A percentile compares a stretch with the other conserved stretches of the same genome.
Conservation (phyloP, 2,797 vertebrate genomes). For the Megaceryle alcyon region DNA sequence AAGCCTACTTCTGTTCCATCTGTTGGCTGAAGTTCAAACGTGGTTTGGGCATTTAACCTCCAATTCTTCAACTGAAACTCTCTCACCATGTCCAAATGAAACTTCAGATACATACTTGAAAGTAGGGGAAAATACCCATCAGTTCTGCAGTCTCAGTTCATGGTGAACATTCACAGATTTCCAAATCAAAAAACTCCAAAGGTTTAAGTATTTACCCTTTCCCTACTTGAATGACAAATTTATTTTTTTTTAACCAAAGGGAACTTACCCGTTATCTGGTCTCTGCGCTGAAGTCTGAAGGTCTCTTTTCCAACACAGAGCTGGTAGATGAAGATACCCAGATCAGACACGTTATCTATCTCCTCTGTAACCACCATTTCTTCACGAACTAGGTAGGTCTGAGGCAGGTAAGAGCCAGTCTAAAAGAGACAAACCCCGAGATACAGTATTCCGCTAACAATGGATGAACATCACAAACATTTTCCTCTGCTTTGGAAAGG, state of each 20-base stretch:
- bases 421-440: constrained; percentile 50
- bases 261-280: constrained; percentile 81
- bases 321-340: constrained; percentile 92
- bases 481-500: neutral
- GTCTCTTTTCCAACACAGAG: constrained; percentile 92
- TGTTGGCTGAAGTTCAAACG: neutral
- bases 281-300: constrained; percentile 89
- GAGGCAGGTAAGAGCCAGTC: constrained; percentile 88
- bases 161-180: neutral
- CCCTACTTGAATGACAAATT: rapidly evolving
- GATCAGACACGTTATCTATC: constrained; percentile 87
- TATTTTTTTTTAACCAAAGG: neutral
- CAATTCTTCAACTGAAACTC: neutral
- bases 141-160: neutral
- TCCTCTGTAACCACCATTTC: constrained; percentile 93
- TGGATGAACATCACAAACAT: neutral
- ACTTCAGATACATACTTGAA: neutral
- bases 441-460: neutral
- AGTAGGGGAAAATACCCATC: neutral
- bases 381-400: constrained; percentile 91
- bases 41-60: neutral
- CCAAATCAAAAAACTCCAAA: neutral
- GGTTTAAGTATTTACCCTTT: neutral
- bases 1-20: too few species aligned
- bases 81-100: neutral